phyloP scores from a whole-genome alignment of 2,888 invertebrate genomes.

The Eulithis prunata region DNA sequence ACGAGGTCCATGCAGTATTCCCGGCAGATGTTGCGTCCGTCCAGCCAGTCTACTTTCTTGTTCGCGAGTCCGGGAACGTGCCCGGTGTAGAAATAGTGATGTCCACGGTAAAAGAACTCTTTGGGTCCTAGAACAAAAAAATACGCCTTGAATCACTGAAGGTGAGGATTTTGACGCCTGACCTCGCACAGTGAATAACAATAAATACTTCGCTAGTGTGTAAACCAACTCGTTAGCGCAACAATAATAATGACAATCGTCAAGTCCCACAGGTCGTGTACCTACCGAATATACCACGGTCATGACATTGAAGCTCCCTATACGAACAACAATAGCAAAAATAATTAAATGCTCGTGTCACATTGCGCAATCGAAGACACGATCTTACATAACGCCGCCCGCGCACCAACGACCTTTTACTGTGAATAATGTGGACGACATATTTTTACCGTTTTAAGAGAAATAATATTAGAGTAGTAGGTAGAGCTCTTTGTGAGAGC shows the following conservation, averaged over 20 bases:
- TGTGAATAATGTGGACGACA: conserved; percentile 43
- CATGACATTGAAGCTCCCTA: conserved; percentile 73
- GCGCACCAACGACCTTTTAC: conserved; percentile 58
- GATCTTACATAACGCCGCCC: conserved; percentile 60
- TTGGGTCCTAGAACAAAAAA: conserved; percentile 88
- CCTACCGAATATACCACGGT: conserved; percentile 61
- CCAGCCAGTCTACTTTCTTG: conserved; percentile 94
- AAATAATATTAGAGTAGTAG: conserved; percentile 37
- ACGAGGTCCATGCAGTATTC: conserved; percentile 97
- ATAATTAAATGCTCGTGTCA: conserved; percentile 49
- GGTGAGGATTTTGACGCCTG: conserved; percentile 40
- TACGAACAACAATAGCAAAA: conserved; percentile 57
- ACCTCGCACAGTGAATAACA: conserved; percentile 49
- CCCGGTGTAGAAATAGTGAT: conserved; percentile 94
- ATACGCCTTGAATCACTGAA: conserved; percentile 34
- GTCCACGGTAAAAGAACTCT: conserved; percentile 94
- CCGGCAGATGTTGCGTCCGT: conserved; percentile 95
- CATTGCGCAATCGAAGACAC: conserved; percentile 54
- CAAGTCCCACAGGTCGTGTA: conserved; percentile 58
- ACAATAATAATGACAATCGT: conserved; percentile 48
- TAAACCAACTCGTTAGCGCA: conserved; percentile 38
- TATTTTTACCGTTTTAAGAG: conserved; percentile 30
- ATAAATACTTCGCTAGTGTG: conserved; percentile 44
- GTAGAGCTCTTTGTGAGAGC: too few species aligned
- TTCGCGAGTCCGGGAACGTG: conserved; percentile 91